Base-by-base conservation (phyloP, 2,797 vertebrate species). In the Pygocentrus nattereri region DNA sequence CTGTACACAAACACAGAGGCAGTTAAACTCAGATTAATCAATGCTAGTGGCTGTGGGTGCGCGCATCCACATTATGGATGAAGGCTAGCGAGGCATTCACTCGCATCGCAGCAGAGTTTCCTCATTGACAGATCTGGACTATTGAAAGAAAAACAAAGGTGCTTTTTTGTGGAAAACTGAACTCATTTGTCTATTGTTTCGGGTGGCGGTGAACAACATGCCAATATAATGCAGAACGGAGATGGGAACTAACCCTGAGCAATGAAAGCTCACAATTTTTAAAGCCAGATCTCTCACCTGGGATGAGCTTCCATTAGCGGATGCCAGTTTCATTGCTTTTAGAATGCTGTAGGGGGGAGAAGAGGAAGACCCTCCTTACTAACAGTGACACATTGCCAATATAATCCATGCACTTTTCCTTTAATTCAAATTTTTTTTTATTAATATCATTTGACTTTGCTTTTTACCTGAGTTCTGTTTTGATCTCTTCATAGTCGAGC, bases 401-500 rank as follows among this genome's bases (percentile, higher is more conserved):
- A 23, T 62, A 10, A 73, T 49, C 30, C 54, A 30, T 58, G 52
- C 30, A 27, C n/a, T 38, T n/a, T n/a, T n/a, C n/a, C n/a, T n/a
- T n/a, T 41, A 34, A 34, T 6, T 34, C 34, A 34, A 34, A 6
- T 16, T 38, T 13, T 3, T n/a, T 13, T 21, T 54, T 21, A 54
- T 58, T 23, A 16, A 44, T 59, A 49, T 50, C 8, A 8, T 12
- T 5, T 8, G 4, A 13, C 49, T 25, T n/a, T 50, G 15, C 47
- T 23, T 13, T 27, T 62, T 94, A 99, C 98, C 97, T 98, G 91
- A 99, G 95, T 90, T 99, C 98, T 0, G 97, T 98, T 94, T 99
- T 99, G 91, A 98, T 98, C 94, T 99, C 97, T 87, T 98, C 97
- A 0, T 99, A 99, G 93, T 99, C 97, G 1, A 96, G 94, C 92